Percentiles rank a stretch among this genome's conserved stretches.
phyloP scores from a whole-genome alignment of 1,140 invertebrate species.

The Trichonephila clavipes region DNA sequence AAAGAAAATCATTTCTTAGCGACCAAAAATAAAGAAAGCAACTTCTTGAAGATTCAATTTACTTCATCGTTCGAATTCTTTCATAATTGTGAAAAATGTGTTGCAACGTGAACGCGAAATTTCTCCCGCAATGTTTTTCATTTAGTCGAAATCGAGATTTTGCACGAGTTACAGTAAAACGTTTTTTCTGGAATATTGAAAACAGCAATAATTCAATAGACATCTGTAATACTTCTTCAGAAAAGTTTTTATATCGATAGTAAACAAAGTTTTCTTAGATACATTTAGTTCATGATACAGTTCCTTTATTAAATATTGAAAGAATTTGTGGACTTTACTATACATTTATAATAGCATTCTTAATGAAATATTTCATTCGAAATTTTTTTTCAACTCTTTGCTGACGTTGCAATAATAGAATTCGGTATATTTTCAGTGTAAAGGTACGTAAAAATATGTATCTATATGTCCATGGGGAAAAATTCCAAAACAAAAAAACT shows the following conservation, averaged over 20 bases:
- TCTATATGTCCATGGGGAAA: no score
- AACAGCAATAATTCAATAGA: neutral
- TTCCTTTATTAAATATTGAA: no score
- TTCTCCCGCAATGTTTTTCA: neutral
- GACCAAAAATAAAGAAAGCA: neutral
- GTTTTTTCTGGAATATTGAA: neutral
- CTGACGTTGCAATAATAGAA: no score
- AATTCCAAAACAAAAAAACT: no score
- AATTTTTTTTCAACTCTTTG: no score
- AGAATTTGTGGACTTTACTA: no score
- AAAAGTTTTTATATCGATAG: neutral
- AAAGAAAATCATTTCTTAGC: slow-evolving; percentile 50
- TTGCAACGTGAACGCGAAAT: neutral
- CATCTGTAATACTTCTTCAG: neutral
- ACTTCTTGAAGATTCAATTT: slow-evolving; percentile 46
- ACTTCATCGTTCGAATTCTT: neutral
- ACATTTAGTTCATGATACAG: no score
- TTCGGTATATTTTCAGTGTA: no score
- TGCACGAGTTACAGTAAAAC: neutral
- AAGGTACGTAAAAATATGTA: no score
- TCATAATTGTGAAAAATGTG: slow-evolving; percentile 30
- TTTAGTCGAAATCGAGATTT: neutral
- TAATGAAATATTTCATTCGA: no score
- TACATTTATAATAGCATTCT: no score
- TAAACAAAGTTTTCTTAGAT: neutral